phyloP scores from a whole-genome alignment of 1,140 invertebrate species.

The Nebria ingens region DNA sequence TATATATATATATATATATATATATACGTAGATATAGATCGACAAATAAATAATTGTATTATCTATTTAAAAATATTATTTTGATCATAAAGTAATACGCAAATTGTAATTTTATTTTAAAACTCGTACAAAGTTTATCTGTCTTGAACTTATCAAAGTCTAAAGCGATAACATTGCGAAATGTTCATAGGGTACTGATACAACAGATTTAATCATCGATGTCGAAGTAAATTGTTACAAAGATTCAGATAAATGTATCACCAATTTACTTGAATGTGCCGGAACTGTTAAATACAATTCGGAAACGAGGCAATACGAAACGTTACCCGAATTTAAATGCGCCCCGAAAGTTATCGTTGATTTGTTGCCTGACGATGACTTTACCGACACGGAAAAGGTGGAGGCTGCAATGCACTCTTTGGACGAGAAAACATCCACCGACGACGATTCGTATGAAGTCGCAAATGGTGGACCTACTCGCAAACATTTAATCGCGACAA shows the following conservation, averaged over 20 bases:
- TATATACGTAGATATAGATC: too few relatives aligned
- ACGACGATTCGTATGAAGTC: background rate
- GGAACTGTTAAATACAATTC: slow-evolving; percentile 11
- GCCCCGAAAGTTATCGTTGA: slow-evolving; percentile 3
- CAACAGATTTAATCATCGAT: slow-evolving; percentile 11
- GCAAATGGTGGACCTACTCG: background rate
- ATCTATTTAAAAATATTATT: too few relatives aligned
- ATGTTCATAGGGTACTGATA: slow-evolving; percentile 2
- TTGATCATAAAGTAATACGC: too few relatives aligned
- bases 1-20: too few relatives aligned
- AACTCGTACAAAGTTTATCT: background rate
- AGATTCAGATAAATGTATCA: background rate
- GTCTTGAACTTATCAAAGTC: background rate
- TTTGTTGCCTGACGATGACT: background rate
- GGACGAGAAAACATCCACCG: background rate
- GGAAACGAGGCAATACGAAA: slow-evolving; percentile 3
- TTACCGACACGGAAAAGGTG: background rate
- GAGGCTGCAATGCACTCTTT: background rate
- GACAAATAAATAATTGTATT: too few relatives aligned
- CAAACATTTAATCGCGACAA: slow-evolving; percentile 12
- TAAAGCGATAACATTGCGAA: background rate
- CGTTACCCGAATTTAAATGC: slow-evolving; percentile 11
- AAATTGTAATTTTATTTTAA: too few relatives aligned
- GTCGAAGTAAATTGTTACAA: slow-evolving; percentile 13
- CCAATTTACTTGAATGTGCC: slow-evolving; percentile 8